Base-by-base conservation (phyloP, 2,888 invertebrate genomes). In the Blera fallax region DNA sequence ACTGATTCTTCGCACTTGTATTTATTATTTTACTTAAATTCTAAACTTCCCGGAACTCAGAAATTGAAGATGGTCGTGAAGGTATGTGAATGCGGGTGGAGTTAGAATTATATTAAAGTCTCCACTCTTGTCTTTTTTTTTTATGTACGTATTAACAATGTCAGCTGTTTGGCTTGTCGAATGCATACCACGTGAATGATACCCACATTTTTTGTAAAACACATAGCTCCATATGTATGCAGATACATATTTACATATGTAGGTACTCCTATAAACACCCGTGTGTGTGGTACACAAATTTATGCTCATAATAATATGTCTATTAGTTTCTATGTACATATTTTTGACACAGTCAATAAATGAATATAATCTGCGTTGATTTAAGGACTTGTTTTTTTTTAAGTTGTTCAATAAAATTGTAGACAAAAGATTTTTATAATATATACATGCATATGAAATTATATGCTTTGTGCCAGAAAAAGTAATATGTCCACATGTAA, bases 111-210 rank as follows among this genome's bases (percentile, higher is more conserved):
- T 40, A 72, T 14, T 27, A 54, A 74, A 64, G 29, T 73, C 52
- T 73, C 62, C 73, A 64, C 16, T 32, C n/a, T 10, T 54, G 10
- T 1, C 11, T 48, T 16, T 21, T 11, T n/a, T n/a, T n/a, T n/a
- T n/a, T n/a, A n/a, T n/a, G n/a, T 21, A 54, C 54, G 29, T 62
- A 37, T 40, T 52, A 54, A 16, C 32, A 16, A 14, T n/a, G 54
- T 77, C 81, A 82, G 81, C 81, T 82, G 81, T 77, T 77, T 56
- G 29, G 48, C n/a, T 21, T 58, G 37, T 69, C 37, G 58, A 74
- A 58, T 69, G 62, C 32, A 56, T 58, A 77, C 69, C 37, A 69
- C 60, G 54, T 69, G 80, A 65, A 74, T 79, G 58, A 27, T 45
- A 5, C 11, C n/a, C 27, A 27, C 50, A n/a, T 62, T 34, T 67